Base-by-base conservation (phyloP, 2,797 vertebrate species). In the Enoplosus armatus region DNA sequence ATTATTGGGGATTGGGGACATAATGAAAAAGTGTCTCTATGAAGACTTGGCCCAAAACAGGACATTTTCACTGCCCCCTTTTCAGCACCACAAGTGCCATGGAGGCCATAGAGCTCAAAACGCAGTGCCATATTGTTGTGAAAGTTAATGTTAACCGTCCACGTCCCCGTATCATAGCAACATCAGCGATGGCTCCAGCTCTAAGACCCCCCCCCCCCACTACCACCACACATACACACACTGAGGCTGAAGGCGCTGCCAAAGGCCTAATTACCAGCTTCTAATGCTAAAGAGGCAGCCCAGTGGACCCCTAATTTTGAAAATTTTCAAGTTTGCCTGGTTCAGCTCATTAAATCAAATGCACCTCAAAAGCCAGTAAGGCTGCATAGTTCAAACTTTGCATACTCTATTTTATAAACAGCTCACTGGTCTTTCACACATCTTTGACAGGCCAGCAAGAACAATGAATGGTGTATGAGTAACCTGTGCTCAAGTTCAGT, bases 81-180 rank as follows among this genome's bases (percentile, higher is more conserved):
- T 74, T 75, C 33, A 72, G 43, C 14, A 39, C 8, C 26, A 65
- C 45, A 75, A 84, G 66, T 33, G 8, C 51, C n/a, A 76, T 76
- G 79, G 58, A 73, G 55, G 24, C 54, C 51, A 37, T 15, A 20
- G 54, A 73, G 16, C 68, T 69, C n/a, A 58, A 43, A 80, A 78
- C 20, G 27, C 71, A 76, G 81, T 2, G 58, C 61, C 39, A 68
- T 75, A 83, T 77, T 89, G 83, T 83, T 80, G 76, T 65, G 79
- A 47, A 82, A 80, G 77, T 66, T 86, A 82, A 85, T 72, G 83
- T 82, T 77, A 87, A 77, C 80, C 82, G 88, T 86, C 67, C 80
- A 81, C 43, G 29, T 88, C 61, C 20, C 31, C 8, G 88, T 91
- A 87, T 87, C 91, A 76, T 86, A 91, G 91, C 90, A 92, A 91